Base-by-base conservation (phyloP, 1,140 invertebrate genomes). In the Drosophila athabasca region DNA sequence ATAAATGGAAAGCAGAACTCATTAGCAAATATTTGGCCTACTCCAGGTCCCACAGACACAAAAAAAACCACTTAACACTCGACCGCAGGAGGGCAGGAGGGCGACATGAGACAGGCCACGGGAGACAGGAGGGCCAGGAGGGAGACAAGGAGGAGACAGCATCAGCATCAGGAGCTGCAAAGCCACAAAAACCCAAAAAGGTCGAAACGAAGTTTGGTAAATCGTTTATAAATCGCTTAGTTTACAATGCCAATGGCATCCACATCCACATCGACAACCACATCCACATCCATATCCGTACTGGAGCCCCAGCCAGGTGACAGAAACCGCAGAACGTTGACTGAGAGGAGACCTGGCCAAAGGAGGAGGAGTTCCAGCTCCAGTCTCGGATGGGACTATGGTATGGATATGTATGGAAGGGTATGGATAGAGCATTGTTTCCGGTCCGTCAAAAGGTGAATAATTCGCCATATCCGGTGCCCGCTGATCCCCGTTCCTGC, bases 211-310 rank as follows among this genome's bases (percentile, higher is more conserved):
- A 87, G 78, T 79, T 81, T 64, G 82, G 52, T 51, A 82, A 87
- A 87, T 82, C 82, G 79, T 88, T 87, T 88, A 87, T 88, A 87
- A 87, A 87, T 88, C 83, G 75, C 79, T 87, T 87, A 82, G 65
- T 74, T 60, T 64, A 76, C 46, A 54, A 53, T 59, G 68, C 72
- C 74, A 52, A 57, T 52, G 62, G 62, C 58, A 64, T 19, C 17
- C 17, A 68, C 29, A 29, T 29, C 6, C 31, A 43, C 59, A 51
- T 19, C 43, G n/a, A n/a, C n/a, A n/a, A n/a, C 17, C 17, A 68
- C 29, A 29, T 29, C 6, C 31, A 43, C 59, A 51, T 19, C 43
- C 51, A 26, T 45, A 64, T 29, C 44, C 62, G 45, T 9, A 8
- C 19, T 55, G 29, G 7, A 49, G 19, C 35, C 22, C 15, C 24